Evolutionary conservation across 2,797 vertebrate genomes (phyloP).

Genomic region (Sphenodon punctatus): DNA sequence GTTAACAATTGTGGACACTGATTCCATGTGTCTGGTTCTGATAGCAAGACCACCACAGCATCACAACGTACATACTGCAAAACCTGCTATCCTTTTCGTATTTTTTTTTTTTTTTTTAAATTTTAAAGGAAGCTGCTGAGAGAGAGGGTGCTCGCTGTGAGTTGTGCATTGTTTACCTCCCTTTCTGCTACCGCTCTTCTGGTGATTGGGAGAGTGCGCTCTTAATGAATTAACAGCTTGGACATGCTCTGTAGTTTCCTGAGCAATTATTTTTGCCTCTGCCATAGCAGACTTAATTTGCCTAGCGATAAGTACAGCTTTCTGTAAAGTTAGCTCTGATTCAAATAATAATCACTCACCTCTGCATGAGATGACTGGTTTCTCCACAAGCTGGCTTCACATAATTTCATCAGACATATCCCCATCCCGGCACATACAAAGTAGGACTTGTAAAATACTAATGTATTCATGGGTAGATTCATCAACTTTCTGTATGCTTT

Average conservation of each 20-base stretch:
- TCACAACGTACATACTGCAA: no score
- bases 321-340: conserved; percentile 59
- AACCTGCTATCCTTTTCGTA: no score
- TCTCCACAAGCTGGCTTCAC: conserved; percentile 51
- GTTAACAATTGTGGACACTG: not conserved
- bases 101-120: not conserved
- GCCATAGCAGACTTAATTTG: conserved; percentile 73
- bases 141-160: conserved; percentile 22
- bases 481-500: not conserved
- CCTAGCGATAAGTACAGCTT: conserved; percentile 65
- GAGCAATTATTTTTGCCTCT: conserved; percentile 72
- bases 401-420: conserved; percentile 47
- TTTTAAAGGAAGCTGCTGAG: not conserved
- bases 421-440: conserved; percentile 14
- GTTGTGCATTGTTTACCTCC: conserved; percentile 4
- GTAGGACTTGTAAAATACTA: conserved; percentile 19
- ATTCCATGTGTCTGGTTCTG: rapidly evolving
- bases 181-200: conserved; percentile 24
- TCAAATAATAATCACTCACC: conserved; percentile 56
- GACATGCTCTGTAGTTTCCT: conserved; percentile 53
- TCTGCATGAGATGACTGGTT: conserved; percentile 48
- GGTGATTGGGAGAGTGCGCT: conserved; percentile 47
- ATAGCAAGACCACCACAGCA: no score
- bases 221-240: conserved; percentile 62
- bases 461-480: not conserved